Percentiles rank a stretch among this genome's conserved stretches.
Evolutionary conservation across 2,113 vertebrate genomes (phyloP).

Genomic region (Eretmochelys imbricata): DNA sequence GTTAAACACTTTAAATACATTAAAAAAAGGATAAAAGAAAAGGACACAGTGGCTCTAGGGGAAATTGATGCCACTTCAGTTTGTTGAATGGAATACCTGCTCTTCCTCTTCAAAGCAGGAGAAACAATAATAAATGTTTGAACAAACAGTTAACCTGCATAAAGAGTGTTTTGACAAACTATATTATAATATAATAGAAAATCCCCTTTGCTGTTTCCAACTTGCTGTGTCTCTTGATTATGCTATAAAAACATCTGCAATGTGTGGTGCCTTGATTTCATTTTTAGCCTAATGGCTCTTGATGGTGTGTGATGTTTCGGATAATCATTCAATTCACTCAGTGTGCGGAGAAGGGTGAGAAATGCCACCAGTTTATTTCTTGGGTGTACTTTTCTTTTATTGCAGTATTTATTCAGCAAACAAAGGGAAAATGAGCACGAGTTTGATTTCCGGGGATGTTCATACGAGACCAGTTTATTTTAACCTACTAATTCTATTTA

Average conservation of each 20-base stretch:
- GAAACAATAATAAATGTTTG: not conserved
- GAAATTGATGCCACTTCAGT: not conserved
- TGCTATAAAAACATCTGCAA: not conserved
- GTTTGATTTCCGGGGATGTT: not conserved
- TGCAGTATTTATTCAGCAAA: slow-evolving; percentile 6
- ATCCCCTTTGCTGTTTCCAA: not conserved
- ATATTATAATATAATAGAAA: not conserved
- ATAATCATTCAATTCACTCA: accelerated
- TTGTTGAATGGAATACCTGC: not conserved
- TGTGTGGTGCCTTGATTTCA: not conserved
- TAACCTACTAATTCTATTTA: not conserved
- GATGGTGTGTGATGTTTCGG: not conserved
- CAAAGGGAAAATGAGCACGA: not conserved
- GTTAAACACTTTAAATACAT: not conserved
- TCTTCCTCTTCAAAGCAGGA: not conserved
- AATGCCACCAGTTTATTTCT: slow-evolving; percentile 36
- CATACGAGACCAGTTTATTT: slow-evolving; percentile 3
- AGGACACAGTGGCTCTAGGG: accelerated
- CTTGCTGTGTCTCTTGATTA: not conserved
- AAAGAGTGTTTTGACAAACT: not conserved
- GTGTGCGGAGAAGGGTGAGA: not conserved
- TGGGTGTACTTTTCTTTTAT: not conserved
- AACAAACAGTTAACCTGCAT: not conserved
- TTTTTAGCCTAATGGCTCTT: not conserved
- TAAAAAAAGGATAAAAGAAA: not conserved